Evolutionary conservation across 2,113 vertebrate species (phyloP).

Genomic region (Heterotis niloticus): DNA sequence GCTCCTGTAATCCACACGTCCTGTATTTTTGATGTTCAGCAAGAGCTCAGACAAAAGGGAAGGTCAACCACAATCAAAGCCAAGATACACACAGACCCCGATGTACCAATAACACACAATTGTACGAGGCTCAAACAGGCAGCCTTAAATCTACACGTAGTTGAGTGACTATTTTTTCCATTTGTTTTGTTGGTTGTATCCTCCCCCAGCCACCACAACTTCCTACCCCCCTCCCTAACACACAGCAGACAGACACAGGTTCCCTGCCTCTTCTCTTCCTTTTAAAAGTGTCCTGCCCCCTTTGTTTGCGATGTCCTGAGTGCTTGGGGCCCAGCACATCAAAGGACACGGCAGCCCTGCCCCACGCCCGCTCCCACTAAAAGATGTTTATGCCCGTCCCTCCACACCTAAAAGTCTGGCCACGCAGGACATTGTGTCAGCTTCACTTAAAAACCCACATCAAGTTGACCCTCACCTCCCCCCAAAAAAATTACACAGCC

Average conservation of each 20-base stretch:
- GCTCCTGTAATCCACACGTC: not conserved
- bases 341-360: conserved; percentile 28
- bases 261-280: conserved; percentile 15
- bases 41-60: not conserved
- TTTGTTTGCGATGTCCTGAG: conserved; percentile 31
- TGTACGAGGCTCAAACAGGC: not conserved
- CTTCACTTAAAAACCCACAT: no score
- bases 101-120: not conserved
- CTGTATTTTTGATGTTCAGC: not conserved
- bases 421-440: conserved; percentile 23
- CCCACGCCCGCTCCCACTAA: not conserved
- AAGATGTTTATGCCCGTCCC: no score
- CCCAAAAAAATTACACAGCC: no score
- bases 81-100: conserved; percentile 1
- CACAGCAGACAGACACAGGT: conserved; percentile 1
- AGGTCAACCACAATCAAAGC: not conserved
- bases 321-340: conserved; percentile 32
- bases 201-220: not conserved
- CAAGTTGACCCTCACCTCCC: no score
- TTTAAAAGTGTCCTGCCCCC: not conserved
- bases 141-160: not conserved
- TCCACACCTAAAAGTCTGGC: no score
- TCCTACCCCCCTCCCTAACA: not conserved
- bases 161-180: not conserved
- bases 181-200: conserved; percentile 23